phyloP scores from a whole-genome alignment of 2,113 vertebrate species.

The Lepisosteus osseus region DNA sequence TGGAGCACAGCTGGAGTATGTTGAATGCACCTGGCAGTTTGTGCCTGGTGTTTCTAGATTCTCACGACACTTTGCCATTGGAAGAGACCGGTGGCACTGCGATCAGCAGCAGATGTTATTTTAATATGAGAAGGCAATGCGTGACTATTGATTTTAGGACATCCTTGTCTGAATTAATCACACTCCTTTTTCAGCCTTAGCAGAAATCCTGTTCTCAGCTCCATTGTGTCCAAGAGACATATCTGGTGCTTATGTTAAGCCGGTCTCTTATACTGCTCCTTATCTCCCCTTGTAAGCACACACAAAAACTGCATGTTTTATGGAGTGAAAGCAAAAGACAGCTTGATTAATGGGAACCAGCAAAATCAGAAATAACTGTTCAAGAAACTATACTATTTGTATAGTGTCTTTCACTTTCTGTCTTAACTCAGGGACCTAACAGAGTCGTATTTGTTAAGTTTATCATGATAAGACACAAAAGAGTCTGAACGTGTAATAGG shows the following conservation, averaged over 20 bases:
- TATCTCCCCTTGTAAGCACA: slow-evolving; percentile 18
- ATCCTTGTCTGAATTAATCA: slow-evolving; percentile 16
- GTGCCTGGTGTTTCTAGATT: slow-evolving; percentile 45
- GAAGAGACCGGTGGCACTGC: slow-evolving; percentile 55
- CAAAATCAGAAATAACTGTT: no score
- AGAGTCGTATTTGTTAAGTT: background rate
- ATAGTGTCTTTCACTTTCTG: background rate
- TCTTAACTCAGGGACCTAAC: background rate
- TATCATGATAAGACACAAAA: background rate
- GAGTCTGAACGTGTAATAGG: background rate
- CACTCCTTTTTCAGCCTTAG: slow-evolving; percentile 32
- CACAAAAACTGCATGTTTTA: background rate
- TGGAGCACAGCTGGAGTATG: slow-evolving; percentile 38
- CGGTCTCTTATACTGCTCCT: slow-evolving; percentile 20
- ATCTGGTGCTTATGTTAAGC: slow-evolving; percentile 14
- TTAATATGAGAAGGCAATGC: slow-evolving; percentile 43
- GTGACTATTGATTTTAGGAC: slow-evolving; percentile 56
- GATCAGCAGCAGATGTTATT: slow-evolving; percentile 57
- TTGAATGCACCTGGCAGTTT: slow-evolving; percentile 51
- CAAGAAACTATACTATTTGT: no score
- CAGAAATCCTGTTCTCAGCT: background rate
- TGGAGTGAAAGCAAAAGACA: no score
- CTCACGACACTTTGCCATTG: slow-evolving; percentile 54
- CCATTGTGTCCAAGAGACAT: slow-evolving; percentile 27
- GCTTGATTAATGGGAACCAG: no score